Percentiles rank a stretch among this genome's conserved stretches.
These are phyloP conservation scores for Homarus gammarus DNA, from an alignment of 2,888 invertebrate species.

Conservation along the genomic window DNA sequence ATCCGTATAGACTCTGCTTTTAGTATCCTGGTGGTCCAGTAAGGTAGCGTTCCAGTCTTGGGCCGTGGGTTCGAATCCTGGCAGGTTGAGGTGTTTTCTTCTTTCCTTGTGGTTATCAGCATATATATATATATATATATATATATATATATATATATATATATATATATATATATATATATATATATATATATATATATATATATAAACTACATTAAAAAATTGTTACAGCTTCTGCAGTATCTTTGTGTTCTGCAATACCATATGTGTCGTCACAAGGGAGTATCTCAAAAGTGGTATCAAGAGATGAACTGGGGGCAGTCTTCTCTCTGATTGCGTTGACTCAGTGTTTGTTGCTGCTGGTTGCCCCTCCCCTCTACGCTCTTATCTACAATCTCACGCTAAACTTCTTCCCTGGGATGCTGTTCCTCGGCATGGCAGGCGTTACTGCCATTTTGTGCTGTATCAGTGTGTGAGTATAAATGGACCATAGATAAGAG, in stretches of 20 bases:
- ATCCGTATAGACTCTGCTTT: too few relatives aligned
- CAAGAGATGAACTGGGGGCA: background rate
- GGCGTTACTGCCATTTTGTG: background rate
- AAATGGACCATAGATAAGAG: background rate
- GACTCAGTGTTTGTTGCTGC: background rate
- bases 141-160: too few relatives aligned
- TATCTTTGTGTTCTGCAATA: conserved; percentile 11
- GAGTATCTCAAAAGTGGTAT: conserved; percentile 20
- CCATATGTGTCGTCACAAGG: background rate
- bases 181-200: too few relatives aligned
- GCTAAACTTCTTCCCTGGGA: conserved; percentile 40
- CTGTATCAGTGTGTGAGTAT: conserved; percentile 27
- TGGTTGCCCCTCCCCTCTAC: conserved; percentile 27
- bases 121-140: too few relatives aligned
- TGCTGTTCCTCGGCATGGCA: conserved; percentile 16
- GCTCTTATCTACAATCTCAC: conserved; percentile 29
- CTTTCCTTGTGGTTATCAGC: too few relatives aligned
- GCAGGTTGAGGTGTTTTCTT: too few relatives aligned
- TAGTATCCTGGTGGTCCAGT: too few relatives aligned
- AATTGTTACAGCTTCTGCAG: conserved; percentile 17
- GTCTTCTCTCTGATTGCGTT: conserved; percentile 13
- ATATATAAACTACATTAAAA: background rate
- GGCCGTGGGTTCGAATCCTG: too few relatives aligned
- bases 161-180: too few relatives aligned
- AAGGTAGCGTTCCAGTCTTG: too few relatives aligned